Base-by-base conservation (phyloP, 2,113 vertebrate genomes). In the Nipponia nippon region DNA sequence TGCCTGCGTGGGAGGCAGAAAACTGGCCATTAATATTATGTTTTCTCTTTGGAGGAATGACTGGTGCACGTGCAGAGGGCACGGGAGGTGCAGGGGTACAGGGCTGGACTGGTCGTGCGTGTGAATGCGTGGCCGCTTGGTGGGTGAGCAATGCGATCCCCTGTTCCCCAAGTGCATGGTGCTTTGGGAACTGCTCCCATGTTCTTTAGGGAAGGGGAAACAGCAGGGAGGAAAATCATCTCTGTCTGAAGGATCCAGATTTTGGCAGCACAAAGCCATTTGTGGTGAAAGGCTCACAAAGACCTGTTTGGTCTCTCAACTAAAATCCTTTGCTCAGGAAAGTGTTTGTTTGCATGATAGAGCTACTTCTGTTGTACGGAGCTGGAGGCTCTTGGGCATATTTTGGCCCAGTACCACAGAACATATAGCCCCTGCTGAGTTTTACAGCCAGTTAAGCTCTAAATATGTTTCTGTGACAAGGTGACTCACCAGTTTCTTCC, bases 401-500 rank as follows among this genome's bases (percentile, higher is more conserved):
- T 52, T 81, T 87, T 97, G 94, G 87, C 88, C 61, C 10, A 34
- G 62, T 82, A 88, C 88, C 82, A 52, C 92, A 63, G 90, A 79
- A 85, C 85, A 85, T 92, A 83, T 1, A 76, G 85, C 16, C 70
- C 38, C 84, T 67, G 8, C 76, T 76, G 94, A 67, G 82, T 82
- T 82, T 94, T 85, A 88, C 95, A 97, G 83, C 87, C 93, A 89
- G 83, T 86, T 95, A 88, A 90, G 83, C 80, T 89, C 91, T 47
- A 67, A 89, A 79, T 89, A 71, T 75, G 61, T 90, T 93, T 88
- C 70, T 90, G 47, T 90, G 90, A 94, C 18, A 18, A 90, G 78
- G 70, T 93, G 94, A 92, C 88, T 95, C 94, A 90, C 90, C 75
- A 72, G 66, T 63, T 88, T 63, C 78, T 93, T 88, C 85, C 70